A percentile compares a stretch with the other conserved stretches of the same genome.
phyloP scores from a whole-genome alignment of 2,797 vertebrate species.

The Sparidentex hasta region DNA sequence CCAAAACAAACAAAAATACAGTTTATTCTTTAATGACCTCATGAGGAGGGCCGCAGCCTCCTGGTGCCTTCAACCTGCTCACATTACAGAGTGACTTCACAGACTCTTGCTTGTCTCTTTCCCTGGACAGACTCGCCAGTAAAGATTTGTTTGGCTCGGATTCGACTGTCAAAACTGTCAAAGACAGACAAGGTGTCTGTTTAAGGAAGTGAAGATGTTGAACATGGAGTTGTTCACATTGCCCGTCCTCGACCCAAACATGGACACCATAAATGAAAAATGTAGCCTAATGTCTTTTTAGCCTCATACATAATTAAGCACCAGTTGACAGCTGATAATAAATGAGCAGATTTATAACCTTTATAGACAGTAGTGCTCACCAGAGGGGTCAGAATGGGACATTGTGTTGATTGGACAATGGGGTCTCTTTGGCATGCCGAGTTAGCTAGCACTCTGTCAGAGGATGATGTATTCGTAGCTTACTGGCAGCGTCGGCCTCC shows the following conservation, averaged over 20 bases:
- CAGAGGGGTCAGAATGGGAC: conserved; percentile 14
- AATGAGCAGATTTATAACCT: conserved; percentile 47
- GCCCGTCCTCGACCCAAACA: neutral
- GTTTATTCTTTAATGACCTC: neutral
- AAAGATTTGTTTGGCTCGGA: no score
- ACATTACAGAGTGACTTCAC: neutral
- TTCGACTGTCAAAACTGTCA: neutral
- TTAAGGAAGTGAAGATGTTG: neutral
- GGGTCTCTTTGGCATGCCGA: conserved; percentile 38
- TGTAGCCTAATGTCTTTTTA: conserved; percentile 34
- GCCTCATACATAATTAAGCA: conserved; percentile 59
- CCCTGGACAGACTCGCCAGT: neutral
- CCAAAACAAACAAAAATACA: neutral
- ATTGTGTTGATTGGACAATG: conserved; percentile 38
- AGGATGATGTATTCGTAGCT: conserved; percentile 46
- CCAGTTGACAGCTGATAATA: conserved; percentile 35
- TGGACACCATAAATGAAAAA: conserved; percentile 10
- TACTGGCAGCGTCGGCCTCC: conserved; percentile 40
- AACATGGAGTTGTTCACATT: neutral
- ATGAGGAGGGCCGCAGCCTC: neutral
- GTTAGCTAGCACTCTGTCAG: conserved; percentile 44
- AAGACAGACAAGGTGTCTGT: neutral
- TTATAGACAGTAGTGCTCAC: conserved; percentile 25
- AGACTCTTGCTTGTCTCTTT: neutral
- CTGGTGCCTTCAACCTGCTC: neutral